A percentile compares a stretch with the other conserved stretches of the same genome.
Conservation (phyloP, 2,888 invertebrate species). For the Allolobophora icterica region DNA sequence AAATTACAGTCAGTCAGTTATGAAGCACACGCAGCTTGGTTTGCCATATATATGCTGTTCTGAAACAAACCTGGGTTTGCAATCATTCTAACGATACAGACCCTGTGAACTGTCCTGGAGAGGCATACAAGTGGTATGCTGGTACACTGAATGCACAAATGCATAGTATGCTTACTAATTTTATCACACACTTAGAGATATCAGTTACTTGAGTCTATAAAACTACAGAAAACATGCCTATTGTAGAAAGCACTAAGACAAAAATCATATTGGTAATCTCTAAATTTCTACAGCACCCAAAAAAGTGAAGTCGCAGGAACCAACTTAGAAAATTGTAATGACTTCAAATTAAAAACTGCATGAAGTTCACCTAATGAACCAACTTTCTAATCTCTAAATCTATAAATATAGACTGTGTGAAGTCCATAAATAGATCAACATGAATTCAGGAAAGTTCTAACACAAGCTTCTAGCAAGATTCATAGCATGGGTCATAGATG, state of each 20-base stretch:
- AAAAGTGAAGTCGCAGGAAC: too few relatives aligned
- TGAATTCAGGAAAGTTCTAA: too few relatives aligned
- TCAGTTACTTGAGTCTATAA: neutral
- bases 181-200: neutral
- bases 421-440: too few relatives aligned
- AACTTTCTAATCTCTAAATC: too few relatives aligned
- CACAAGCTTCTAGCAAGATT: too few relatives aligned
- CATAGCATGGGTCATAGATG: too few relatives aligned
- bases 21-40: neutral
- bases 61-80: neutral
- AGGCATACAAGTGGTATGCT: constrained; percentile 23
- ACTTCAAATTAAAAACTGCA: neutral
- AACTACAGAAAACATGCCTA: neutral
- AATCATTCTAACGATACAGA: constrained; percentile 20
- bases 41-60: neutral
- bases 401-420: neutral
- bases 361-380: neutral
- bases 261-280: too few relatives aligned
- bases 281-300: too few relatives aligned
- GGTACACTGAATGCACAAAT: constrained; percentile 20
- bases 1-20: neutral
- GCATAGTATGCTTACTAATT: neutral
- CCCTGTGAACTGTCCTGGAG: constrained; percentile 24
- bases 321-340: too few relatives aligned
- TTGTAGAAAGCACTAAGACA: neutral